Conservation (phyloP, 2,888 invertebrate species). For the Melieria omissa region DNA sequence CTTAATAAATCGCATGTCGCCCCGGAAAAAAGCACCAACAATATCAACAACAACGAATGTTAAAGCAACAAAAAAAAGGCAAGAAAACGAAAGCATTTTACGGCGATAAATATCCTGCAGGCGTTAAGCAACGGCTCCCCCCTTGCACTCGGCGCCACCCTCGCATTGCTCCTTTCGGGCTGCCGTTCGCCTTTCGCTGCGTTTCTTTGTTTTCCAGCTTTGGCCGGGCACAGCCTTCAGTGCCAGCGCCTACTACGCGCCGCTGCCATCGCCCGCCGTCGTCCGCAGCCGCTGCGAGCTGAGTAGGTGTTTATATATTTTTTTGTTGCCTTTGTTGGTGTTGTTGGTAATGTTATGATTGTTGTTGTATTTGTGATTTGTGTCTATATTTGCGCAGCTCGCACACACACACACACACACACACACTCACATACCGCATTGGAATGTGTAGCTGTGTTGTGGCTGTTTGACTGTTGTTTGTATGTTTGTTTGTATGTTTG, state of each 20-base stretch:
- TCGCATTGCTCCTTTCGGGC: not conserved
- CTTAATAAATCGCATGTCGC: slow-evolving; percentile 17
- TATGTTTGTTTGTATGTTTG: slow-evolving; percentile 8
- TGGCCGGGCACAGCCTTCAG: not conserved
- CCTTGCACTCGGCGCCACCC: not conserved
- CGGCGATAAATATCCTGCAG: slow-evolving; percentile 45
- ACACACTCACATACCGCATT: too few species aligned
- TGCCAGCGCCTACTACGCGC: not conserved
- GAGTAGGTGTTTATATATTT: not conserved
- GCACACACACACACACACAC: too few species aligned
- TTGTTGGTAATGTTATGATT: not conserved
- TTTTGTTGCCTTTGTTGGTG: slow-evolving; percentile 4
- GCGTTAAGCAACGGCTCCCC: slow-evolving; percentile 34
- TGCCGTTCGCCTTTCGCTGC: not conserved
- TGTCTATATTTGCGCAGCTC: slow-evolving; percentile 24
- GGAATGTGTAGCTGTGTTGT: not conserved
- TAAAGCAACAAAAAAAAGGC: not conserved
- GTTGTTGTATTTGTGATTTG: slow-evolving; percentile 28
- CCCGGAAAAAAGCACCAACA: not conserved
- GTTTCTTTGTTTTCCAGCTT: not conserved
- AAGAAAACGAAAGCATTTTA: slow-evolving; percentile 20
- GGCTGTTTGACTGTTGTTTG: not conserved
- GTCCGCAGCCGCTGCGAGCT: not conserved
- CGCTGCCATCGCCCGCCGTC: not conserved
- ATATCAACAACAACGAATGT: not conserved